Conservation (phyloP, 2,888 invertebrate genomes). For the Lypha dubia region DNA sequence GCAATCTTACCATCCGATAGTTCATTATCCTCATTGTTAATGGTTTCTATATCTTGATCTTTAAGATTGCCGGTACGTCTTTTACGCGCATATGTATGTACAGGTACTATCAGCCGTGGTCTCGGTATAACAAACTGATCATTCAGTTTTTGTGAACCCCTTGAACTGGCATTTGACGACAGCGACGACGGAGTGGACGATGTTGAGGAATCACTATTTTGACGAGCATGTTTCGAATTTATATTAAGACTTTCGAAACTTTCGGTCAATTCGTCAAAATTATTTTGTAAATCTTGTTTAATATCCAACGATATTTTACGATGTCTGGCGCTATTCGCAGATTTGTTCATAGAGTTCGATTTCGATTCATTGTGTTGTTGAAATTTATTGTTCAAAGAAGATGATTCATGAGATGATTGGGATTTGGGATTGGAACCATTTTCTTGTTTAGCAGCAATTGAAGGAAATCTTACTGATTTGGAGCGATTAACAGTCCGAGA, state of each 20-base stretch:
- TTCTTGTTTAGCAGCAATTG: constrained; percentile 14
- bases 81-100: constrained; percentile 93
- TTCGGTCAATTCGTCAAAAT: constrained; percentile 71
- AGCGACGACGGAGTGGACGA: constrained; percentile 64
- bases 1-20: constrained; percentile 55
- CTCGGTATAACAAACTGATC: constrained; percentile 92
- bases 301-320: constrained; percentile 59
- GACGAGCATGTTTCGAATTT: constrained; percentile 49
- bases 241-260: constrained; percentile 69
- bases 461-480: constrained; percentile 76
- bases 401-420: constrained; percentile 17
- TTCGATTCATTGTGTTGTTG: constrained; percentile 19
- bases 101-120: constrained; percentile 93
- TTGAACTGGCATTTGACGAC: constrained; percentile 66
- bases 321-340: constrained; percentile 68
- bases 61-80: constrained; percentile 90
- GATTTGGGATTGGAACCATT: constrained; percentile 43
- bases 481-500: constrained; percentile 77
- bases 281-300: constrained; percentile 60
- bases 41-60: constrained; percentile 78
- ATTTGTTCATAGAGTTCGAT: constrained; percentile 43
- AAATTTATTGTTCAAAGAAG: constrained; percentile 32
- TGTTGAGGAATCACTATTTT: constrained; percentile 53
- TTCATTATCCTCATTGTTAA: constrained; percentile 68
- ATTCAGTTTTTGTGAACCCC: constrained; percentile 81